Base-by-base conservation (phyloP, 2,797 vertebrate genomes). In the Euthynnus affinis region DNA sequence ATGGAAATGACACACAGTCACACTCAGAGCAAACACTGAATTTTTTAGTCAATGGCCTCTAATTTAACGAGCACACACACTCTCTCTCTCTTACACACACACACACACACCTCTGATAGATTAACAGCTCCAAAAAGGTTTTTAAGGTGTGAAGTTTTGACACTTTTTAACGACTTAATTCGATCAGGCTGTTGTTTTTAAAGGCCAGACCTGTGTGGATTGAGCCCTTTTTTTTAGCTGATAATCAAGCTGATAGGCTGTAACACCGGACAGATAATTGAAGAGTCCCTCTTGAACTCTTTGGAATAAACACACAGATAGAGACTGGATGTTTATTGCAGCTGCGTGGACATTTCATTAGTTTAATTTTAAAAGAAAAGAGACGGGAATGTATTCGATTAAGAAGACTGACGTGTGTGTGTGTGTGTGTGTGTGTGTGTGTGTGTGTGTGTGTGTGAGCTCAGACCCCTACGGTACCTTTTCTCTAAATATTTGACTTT, bases 141-240 rank as follows among this genome's bases (percentile, higher is more conserved):
- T 12, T 23, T 5, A 53, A 75, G 6, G 84, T 83, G 90, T 78
- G 82, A 92, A 82, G 40, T 59, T 68, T 69, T 90, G 60, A 57
- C 93, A 91, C 93, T 55, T 82, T 78, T 12, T 22, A 60, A 81
- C 23, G 29, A 49, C 74, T 79, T 91, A 89, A 94, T 93, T 91
- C 44, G 87, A 93, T 94, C 90, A 90, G 72, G 2, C 7, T 14
- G 40, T 23, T 62, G 17, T 65, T 66, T 64, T 67, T 55, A 56
- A 57, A 40, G 58, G 46, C 29, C n/a, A n/a, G n/a, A n/a, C n/a
- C n/a, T n/a, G n/a, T 51, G 71, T 42, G 71, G 74, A 58, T 65
- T 80, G 81, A 17, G 61, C 18, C 25, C 82, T 89, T 82, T 89
- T 78, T 44, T 44, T 6, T 48, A 61, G 63, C 76, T 52, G 73